These are phyloP conservation scores for Brachyistius frenatus DNA, from an alignment of 2,113 vertebrate genomes.

Conservation along the genomic window DNA sequence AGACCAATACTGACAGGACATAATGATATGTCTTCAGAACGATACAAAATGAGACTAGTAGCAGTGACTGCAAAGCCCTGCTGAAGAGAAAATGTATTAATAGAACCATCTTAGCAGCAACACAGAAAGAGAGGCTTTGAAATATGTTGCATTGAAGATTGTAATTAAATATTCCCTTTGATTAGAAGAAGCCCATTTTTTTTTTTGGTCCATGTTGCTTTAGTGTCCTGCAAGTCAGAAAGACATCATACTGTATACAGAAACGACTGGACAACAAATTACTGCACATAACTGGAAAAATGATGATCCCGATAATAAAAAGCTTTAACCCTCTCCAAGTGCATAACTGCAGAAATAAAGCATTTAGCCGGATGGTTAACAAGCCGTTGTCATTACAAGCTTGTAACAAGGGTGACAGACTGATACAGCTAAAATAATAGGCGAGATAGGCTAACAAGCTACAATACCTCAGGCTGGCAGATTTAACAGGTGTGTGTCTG, in stretches of 20 bases:
- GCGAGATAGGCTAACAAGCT: conserved; percentile 47
- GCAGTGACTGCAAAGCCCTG: conserved; percentile 20
- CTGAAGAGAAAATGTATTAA: conserved; percentile 54
- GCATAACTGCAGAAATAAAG: conserved; percentile 54
- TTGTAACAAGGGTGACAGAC: conserved; percentile 49
- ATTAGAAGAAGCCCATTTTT: conserved; percentile 36
- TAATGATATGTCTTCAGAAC: conserved; percentile 36
- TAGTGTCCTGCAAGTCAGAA: conserved; percentile 30
- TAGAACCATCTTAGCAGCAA: conserved; percentile 36
- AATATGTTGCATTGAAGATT: conserved; percentile 66
- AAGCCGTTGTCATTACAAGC: conserved; percentile 54
- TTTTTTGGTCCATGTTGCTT: conserved; percentile 33
- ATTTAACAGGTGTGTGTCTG: conserved; percentile 70
- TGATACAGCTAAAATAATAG: conserved; percentile 57
- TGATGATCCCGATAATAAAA: conserved; percentile 42
- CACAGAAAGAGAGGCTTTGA: conserved; percentile 49
- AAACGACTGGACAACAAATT: conserved; percentile 23
- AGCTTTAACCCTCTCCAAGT: conserved; percentile 33
- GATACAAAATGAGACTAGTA: conserved; percentile 49
- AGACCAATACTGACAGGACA: conserved; percentile 25
- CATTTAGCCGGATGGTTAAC: conserved; percentile 51
- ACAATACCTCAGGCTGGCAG: conserved; percentile 38
- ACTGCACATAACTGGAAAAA: conserved; percentile 27
- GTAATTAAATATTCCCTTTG: conserved; percentile 76
- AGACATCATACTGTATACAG: conserved; percentile 19